Base-by-base conservation (phyloP, 2,797 vertebrate genomes). In the Echiichthys vipera region DNA sequence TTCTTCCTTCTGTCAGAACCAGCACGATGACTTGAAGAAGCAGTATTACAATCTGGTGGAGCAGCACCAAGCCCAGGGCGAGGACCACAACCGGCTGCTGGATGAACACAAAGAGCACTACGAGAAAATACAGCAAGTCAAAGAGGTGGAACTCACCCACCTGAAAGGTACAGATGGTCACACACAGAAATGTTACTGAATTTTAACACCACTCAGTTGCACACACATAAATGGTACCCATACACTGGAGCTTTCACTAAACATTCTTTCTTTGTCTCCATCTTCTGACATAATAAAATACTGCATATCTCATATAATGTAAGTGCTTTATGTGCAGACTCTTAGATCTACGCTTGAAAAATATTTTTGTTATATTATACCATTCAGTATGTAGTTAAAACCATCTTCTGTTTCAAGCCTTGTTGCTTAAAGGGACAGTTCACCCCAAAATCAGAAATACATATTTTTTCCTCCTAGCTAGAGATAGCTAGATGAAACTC, bases 1-100 rank as follows among this genome's bases (percentile, higher is more conserved):
- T 12, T 54, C 4, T 57, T 42, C 63, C 2, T 7, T 43, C 13
- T 76, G 40, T 65, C 90, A 99, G 98, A 98, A 96, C 91, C 98
- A 99, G 84, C 97, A 99, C 0, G 97, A 99, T 0, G 97, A 99
- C 54, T 88, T 99, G 18, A 98, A 97, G 93, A 97, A 97, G 62
- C 97, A 98, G 90, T 97, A 95, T 42, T 94, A 95, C 5, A 94
- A 96, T 36, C 94, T 99, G 65, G 96, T 98, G 57, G 95, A 97
- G 8, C 95, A 96, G 78, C 97, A 99, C 84, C 93, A 97, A 11
- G 88, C 84, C n/a, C 95, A 98, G 67, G 95, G 94, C 2, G 95
- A 98, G 3, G 96, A 97, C 83, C 97, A 99, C 66, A 94, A 84
- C 32, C 94, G 95, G 49, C 93, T 95, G 0, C 90, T 98, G 83